Conservation (phyloP, 1,140 invertebrate species). For the Thrips palmi region DNA sequence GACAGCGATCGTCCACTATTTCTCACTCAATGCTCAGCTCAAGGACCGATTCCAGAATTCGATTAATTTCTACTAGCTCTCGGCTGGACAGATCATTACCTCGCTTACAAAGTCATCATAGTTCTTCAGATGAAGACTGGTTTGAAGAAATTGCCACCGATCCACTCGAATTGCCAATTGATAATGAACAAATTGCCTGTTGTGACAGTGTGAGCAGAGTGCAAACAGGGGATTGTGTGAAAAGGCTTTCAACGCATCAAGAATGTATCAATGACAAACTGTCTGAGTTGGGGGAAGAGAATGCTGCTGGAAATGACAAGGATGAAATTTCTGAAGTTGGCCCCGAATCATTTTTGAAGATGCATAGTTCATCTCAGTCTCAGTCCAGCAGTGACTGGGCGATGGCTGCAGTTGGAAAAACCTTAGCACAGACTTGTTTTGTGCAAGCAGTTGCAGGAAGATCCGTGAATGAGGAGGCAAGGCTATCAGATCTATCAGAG, state of each 20-base stretch:
- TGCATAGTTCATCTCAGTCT: no score
- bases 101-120: slow-evolving; percentile 20
- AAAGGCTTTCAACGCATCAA: no score
- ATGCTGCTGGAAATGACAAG: not conserved
- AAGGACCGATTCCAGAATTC: slow-evolving; percentile 13
- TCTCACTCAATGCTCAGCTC: no score
- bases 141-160: slow-evolving; percentile 19
- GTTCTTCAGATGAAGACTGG: slow-evolving; percentile 24
- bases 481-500: no score
- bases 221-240: not conserved
- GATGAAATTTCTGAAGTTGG: not conserved
- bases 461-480: no score
- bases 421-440: no score
- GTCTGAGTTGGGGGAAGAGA: not conserved
- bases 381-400: no score
- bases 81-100: slow-evolving; percentile 14
- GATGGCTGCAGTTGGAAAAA: no score
- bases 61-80: slow-evolving; percentile 16
- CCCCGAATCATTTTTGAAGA: no score
- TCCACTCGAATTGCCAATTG: not conserved
- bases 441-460: no score
- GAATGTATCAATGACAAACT: not conserved
- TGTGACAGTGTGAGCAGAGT: not conserved
- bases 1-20: no score
- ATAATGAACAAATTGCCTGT: slow-evolving; percentile 1